A percentile compares a stretch with the other conserved stretches of the same genome.
Conservation (phyloP, 1,140 invertebrate genomes). For the Drosophila truncata region DNA sequence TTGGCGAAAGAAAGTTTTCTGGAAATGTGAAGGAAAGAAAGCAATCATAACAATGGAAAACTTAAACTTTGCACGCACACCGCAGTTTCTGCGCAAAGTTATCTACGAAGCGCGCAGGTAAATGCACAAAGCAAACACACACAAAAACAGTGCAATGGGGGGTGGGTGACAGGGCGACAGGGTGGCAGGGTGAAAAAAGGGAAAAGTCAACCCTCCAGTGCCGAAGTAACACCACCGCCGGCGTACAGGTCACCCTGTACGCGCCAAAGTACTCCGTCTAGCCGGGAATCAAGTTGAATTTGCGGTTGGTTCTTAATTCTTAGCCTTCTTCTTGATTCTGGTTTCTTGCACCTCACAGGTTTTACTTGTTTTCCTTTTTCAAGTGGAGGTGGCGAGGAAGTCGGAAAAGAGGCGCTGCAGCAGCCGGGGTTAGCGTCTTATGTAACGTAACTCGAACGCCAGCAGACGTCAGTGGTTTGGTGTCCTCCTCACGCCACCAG, state of each 20-base stretch:
- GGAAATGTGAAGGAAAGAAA: constrained; percentile 39
- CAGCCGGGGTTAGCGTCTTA: constrained; percentile 55
- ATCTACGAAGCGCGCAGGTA: constrained; percentile 82
- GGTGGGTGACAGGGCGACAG: background rate
- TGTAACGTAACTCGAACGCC: constrained; percentile 77
- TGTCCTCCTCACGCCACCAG: constrained; percentile 24
- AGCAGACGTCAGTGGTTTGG: constrained; percentile 59
- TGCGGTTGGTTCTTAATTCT: constrained; percentile 43
- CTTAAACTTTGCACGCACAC: constrained; percentile 84
- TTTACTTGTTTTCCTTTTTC: constrained; percentile 63
- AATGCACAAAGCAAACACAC: constrained; percentile 46
- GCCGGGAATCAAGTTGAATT: constrained; percentile 24
- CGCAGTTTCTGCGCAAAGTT: constrained; percentile 84
- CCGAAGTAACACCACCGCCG: constrained; percentile 34
- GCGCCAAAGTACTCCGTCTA: constrained; percentile 8
- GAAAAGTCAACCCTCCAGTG: constrained; percentile 52
- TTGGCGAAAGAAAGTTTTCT: constrained; percentile 68
- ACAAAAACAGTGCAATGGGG: constrained; percentile 36
- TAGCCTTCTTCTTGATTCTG: constrained; percentile 29
- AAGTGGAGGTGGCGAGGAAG: background rate
- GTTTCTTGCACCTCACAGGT: constrained; percentile 74
- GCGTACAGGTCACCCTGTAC: constrained; percentile 36
- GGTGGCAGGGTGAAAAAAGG: background rate
- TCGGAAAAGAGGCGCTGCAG: constrained; percentile 18
- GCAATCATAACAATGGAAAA: constrained; percentile 75